phyloP scores from a whole-genome alignment of 2,888 invertebrate genomes.

The Andricus curvator region DNA sequence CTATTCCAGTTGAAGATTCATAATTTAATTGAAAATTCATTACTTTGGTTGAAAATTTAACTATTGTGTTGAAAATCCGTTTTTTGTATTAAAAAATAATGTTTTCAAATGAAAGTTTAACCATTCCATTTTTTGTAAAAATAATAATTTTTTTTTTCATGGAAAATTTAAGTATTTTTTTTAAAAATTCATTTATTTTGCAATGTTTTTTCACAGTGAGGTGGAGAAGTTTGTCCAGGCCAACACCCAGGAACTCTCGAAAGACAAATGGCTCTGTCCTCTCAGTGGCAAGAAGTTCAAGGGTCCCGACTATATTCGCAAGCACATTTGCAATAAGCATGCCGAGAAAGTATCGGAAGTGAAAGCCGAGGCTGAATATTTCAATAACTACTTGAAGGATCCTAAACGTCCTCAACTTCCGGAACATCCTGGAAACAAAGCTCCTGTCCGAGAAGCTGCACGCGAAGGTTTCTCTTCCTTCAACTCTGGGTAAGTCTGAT shows the following conservation, averaged over 20 bases:
- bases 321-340: conserved; percentile 99
- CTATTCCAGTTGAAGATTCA: too few relatives aligned
- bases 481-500: conserved; percentile 70
- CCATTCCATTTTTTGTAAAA: too few relatives aligned
- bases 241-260: conserved; percentile 97
- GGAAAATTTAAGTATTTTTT: too few relatives aligned
- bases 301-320: conserved; percentile 98
- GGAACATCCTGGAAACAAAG: conserved; percentile 86
- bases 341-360: conserved; percentile 98
- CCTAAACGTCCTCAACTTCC: conserved; percentile 96
- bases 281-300: conserved; percentile 99
- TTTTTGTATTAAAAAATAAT: too few relatives aligned
- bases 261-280: conserved; percentile 99
- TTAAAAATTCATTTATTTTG: too few relatives aligned
- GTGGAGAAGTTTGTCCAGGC: conserved; percentile 97
- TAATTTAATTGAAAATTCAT: too few relatives aligned
- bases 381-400: conserved; percentile 97
- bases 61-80: too few relatives aligned
- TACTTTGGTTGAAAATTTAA: too few relatives aligned
- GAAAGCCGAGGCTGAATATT: conserved; percentile 97
- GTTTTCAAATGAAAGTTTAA: too few relatives aligned
- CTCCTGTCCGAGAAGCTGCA: conserved; percentile 76
- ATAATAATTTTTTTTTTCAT: too few relatives aligned
- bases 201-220: conserved; percentile 78
- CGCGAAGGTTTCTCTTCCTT: conserved; percentile 79